A percentile compares a stretch with the other conserved stretches of the same genome.
Evolutionary conservation across 2,888 invertebrate genomes (phyloP).

Genomic region (Mellilla xanthometata): DNA sequence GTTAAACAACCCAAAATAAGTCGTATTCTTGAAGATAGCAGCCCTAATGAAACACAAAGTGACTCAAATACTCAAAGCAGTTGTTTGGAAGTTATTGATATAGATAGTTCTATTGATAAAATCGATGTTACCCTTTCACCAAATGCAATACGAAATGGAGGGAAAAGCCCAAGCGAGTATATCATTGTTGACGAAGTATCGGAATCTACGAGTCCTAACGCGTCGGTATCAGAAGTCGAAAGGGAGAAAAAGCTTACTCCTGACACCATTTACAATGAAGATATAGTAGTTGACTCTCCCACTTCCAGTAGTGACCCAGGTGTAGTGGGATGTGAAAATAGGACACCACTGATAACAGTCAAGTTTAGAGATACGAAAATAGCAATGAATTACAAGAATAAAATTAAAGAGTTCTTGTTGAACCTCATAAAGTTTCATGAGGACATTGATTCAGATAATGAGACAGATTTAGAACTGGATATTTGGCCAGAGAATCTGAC

Average conservation of each 20-base stretch:
- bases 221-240: constrained; percentile 33
- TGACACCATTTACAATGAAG: constrained; percentile 56
- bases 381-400: constrained; percentile 68
- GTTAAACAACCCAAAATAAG: constrained; percentile 60
- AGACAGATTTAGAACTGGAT: constrained; percentile 64
- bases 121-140: constrained; percentile 33
- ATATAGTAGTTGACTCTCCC: constrained; percentile 63
- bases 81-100: constrained; percentile 39
- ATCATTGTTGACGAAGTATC: constrained; percentile 32
- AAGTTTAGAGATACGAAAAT: constrained; percentile 68
- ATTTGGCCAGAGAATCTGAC: constrained; percentile 68
- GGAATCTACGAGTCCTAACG: constrained; percentile 25
- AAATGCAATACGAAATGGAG: constrained; percentile 56
- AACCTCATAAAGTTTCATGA: constrained; percentile 62
- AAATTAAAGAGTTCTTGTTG: constrained; percentile 72
- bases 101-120: constrained; percentile 43
- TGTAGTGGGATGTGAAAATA: constrained; percentile 66
- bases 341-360: constrained; percentile 67
- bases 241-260: constrained; percentile 34
- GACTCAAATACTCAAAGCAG: constrained; percentile 35
- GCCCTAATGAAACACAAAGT: constrained; percentile 29
- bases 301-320: constrained; percentile 56
- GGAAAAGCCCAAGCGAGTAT: constrained; percentile 54
- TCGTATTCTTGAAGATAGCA: constrained; percentile 41
- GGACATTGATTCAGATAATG: constrained; percentile 47